Percentiles rank a stretch among this genome's conserved stretches.
These are phyloP conservation scores for Synanthedon myopaeformis DNA, from an alignment of 2,888 invertebrate species.

Conservation along the genomic window DNA sequence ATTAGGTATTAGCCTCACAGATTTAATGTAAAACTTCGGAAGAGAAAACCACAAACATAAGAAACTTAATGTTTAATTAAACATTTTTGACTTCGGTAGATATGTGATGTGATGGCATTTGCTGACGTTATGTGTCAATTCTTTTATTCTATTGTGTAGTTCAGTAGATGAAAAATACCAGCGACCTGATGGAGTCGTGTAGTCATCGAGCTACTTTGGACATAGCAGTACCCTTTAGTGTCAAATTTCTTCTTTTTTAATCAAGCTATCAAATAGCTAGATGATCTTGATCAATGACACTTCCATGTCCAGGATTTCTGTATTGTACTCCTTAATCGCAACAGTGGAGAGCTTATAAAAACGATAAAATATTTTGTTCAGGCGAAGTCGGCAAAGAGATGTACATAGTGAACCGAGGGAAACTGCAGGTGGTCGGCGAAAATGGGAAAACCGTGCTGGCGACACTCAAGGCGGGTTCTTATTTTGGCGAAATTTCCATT, in stretches of 20 bases:
- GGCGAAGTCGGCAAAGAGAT: conserved; percentile 99
- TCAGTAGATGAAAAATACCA: no score
- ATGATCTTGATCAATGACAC: neutral
- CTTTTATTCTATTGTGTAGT: neutral
- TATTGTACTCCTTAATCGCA: neutral
- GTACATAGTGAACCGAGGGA: conserved; percentile 98
- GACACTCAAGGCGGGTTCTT: conserved; percentile 97
- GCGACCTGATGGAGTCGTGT: no score
- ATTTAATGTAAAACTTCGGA: no score
- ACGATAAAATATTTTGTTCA: conserved; percentile 47
- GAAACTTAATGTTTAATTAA: no score
- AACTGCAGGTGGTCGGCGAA: conserved; percentile 94
- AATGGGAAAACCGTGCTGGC: conserved; percentile 96
- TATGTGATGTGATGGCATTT: no score
- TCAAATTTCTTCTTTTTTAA: no score
- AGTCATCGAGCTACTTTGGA: no score
- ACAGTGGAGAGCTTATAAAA: neutral
- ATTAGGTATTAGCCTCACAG: no score
- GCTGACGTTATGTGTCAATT: neutral
- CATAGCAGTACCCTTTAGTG: no score
- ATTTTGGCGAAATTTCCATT: conserved; percentile 99
- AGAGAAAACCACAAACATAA: no score
- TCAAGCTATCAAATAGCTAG: neutral
- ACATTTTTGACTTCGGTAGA: no score
- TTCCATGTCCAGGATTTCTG: neutral